Conservation (phyloP, 2,797 vertebrate species). For the Eospalax fontanierii region DNA sequence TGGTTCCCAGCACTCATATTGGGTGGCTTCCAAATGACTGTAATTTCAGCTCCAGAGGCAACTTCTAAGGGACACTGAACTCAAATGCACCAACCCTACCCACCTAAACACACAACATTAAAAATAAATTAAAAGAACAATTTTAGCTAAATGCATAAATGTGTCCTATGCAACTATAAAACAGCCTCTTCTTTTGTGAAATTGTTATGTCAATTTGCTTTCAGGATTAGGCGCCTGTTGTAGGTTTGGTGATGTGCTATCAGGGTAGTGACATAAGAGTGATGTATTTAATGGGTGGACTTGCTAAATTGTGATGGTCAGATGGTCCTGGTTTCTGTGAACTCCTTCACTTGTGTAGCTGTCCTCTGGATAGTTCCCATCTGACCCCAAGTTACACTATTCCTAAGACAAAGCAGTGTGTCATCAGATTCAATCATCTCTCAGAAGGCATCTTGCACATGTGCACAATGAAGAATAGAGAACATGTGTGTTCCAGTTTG, state of each 20-base stretch:
- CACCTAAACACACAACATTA: neutral
- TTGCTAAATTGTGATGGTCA: neutral
- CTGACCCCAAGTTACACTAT: neutral
- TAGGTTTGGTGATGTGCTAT: neutral
- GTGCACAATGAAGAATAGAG: neutral
- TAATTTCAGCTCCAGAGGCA: neutral
- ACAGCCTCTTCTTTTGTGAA: neutral
- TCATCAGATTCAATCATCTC: neutral
- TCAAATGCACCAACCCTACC: too few species aligned
- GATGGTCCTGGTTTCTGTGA: neutral
- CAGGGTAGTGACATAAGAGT: neutral
- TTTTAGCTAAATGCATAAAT: neutral
- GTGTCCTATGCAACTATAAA: neutral
- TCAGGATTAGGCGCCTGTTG: neutral
- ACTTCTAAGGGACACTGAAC: neutral
- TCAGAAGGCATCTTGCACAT: neutral
- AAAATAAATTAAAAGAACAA: neutral
- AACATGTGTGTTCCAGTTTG: neutral
- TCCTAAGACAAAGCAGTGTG: neutral
- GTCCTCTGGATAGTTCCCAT: neutral
- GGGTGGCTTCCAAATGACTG: neutral
- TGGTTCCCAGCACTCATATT: neutral
- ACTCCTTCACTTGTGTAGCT: neutral
- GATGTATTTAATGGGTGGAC: neutral
- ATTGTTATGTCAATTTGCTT: neutral